phyloP scores from a whole-genome alignment of 92 coral and sea anemone genomes.

The Porites evermanni region DNA sequence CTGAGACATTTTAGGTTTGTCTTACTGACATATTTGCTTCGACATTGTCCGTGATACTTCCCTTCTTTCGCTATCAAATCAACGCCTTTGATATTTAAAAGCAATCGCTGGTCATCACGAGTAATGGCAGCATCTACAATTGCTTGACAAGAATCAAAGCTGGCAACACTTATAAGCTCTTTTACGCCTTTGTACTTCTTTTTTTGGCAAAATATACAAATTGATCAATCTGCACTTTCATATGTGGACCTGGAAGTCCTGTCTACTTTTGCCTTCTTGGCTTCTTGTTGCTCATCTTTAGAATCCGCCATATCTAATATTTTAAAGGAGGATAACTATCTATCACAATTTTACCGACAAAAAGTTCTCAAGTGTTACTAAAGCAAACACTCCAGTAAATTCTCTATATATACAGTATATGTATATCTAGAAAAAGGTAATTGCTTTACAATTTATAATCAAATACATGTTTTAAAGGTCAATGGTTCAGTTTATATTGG shows the following conservation, averaged over 20 bases:
- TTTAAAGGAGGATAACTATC: no score
- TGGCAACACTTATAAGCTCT: conserved; percentile 26
- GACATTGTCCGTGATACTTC: neutral
- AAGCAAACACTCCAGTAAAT: no score
- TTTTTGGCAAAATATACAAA: conserved; percentile 58
- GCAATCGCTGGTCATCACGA: no score
- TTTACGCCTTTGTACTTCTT: conserved; percentile 38
- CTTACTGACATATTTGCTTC: neutral
- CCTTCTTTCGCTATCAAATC: neutral
- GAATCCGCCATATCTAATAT: no score
- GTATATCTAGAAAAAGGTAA: no score
- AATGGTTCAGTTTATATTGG: no score
- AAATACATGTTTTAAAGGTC: no score
- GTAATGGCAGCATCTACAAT: neutral
- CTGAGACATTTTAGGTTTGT: neutral
- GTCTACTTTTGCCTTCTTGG: no score
- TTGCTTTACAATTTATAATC: no score
- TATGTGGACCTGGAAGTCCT: neutral
- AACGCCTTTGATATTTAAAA: neutral
- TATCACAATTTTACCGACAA: no score
- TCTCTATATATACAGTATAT: neutral
- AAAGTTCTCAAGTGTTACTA: no score
- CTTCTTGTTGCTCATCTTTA: no score
- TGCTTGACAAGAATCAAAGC: conserved; percentile 36
- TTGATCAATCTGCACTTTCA: conserved; percentile 37